Evolutionary conservation across 2,113 vertebrate species (phyloP), one percentile per base, ranked within the genome.

Genomic region (Gymnarchus niloticus): DNA sequence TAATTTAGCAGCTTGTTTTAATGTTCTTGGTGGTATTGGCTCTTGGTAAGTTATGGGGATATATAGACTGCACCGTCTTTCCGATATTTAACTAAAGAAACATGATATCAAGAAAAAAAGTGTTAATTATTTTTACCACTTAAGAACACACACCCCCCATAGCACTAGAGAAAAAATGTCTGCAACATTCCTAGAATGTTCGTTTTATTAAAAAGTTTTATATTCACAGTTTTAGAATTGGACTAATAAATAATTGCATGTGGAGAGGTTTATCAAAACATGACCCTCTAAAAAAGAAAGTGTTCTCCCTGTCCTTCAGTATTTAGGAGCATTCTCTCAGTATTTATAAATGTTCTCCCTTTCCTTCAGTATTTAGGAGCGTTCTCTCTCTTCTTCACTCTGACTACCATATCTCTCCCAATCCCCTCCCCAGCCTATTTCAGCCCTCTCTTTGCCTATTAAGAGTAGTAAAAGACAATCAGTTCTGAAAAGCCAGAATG

Each of bases 161-260:
- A 37, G 65, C 33, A 41, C 33, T 19, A 6, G 4, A 73, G 41
- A 41, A 41, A 14, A 69, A 41, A 73, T 41, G 33, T 73, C 33
- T 33, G 37, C 14, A 69, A 33, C 37, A 33, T 44, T 91, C 90
- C 89, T 88, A 86, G 61, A 83, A 41, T n/a, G 82, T 84, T 88
- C 85, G n/a, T 88, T 77, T 90, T 93, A 89, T 90, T 88, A 37
- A 61, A 88, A 59, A 41, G 33, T 80, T 82, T 86, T 89, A n/a
- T n/a, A n/a, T 85, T 88, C 85, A 84, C 87, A 83, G 83, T 76
- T 77, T 88, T 85, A 90, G 89, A 83, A 25, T 88, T 84, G 87
- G 89, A 87, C 89, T 90, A 88, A 89, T 90, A 91, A 91, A 92
- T 93, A 91, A 92, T 93, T 93, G 92, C 90, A 90, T 86, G 91